phyloP scores from a whole-genome alignment of 2,113 vertebrate genomes.

The Grammomys dolichurus region DNA sequence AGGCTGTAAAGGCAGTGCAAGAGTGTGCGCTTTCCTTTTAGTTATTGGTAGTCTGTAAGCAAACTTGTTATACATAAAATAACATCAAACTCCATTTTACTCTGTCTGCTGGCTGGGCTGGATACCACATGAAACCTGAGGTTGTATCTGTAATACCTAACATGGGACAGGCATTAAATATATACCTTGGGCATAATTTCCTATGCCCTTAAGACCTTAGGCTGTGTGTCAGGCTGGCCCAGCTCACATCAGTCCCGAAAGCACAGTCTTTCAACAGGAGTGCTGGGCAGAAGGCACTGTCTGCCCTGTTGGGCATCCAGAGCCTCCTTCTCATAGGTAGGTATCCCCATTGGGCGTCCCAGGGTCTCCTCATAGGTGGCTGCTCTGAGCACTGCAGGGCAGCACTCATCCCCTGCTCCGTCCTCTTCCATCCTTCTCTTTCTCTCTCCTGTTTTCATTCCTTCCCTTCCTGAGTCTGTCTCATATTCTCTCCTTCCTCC shows the following conservation, averaged over 20 bases:
- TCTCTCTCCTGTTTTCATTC: background rate
- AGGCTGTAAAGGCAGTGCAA: conserved; percentile 20
- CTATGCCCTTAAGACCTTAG: background rate
- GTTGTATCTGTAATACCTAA: background rate
- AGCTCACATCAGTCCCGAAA: background rate
- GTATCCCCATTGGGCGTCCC: too few species aligned
- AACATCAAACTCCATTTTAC: conserved; percentile 17
- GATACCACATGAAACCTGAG: background rate
- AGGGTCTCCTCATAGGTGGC: background rate
- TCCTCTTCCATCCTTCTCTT: background rate
- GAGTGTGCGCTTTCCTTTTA: conserved; percentile 33
- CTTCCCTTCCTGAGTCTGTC: background rate
- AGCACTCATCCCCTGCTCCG: too few species aligned
- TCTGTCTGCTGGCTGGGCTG: background rate
- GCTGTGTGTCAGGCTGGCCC: background rate
- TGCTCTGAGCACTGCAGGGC: background rate
- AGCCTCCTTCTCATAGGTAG: too few species aligned
- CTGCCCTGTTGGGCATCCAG: too few species aligned
- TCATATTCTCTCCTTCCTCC: background rate
- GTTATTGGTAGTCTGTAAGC: background rate
- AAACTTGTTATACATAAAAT: conserved; percentile 32
- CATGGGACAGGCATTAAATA: background rate
- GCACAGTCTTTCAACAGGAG: background rate
- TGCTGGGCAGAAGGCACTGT: background rate
- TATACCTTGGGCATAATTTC: background rate